These are phyloP conservation scores for Mallotus villosus DNA, from an alignment of 2,797 vertebrate genomes.

Conservation along the genomic window DNA sequence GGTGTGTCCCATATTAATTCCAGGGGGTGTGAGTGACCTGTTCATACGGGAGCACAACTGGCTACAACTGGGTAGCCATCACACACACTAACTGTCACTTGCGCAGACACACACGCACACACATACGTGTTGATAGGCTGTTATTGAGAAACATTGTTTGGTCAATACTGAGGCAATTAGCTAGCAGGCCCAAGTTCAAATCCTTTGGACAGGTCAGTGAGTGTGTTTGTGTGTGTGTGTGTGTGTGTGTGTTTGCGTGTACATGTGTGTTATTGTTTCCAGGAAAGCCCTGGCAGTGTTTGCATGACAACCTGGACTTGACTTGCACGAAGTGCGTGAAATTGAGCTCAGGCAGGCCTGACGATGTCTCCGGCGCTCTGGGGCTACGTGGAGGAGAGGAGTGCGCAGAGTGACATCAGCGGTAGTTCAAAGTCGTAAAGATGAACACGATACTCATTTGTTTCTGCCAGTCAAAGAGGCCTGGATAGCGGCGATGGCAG, in stretches of 20 bases:
- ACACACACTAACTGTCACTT: neutral
- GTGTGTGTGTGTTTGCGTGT: neutral
- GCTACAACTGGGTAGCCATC: conserved; percentile 15
- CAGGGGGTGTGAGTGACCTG: conserved; percentile 18
- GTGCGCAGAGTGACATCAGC: conserved; percentile 45
- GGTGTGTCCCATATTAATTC: conserved; percentile 31
- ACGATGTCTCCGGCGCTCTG: conserved; percentile 29
- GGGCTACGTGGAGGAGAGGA: conserved; percentile 36
- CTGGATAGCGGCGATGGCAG: conserved; percentile 28
- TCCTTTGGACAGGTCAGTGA: neutral
- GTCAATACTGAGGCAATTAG: neutral
- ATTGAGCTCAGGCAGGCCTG: conserved; percentile 47
- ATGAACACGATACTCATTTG: conserved; percentile 73
- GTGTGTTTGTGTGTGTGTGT: neutral
- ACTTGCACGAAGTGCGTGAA: conserved; percentile 59
- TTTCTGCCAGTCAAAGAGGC: conserved; percentile 67
- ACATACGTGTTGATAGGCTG: neutral
- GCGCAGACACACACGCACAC: neutral
- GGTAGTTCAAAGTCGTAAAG: conserved; percentile 45
- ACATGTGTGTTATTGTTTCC: neutral
- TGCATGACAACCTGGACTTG: conserved; percentile 45
- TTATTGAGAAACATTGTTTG: neutral
- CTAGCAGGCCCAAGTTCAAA: neutral
- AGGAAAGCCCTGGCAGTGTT: conserved; percentile 15
- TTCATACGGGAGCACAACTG: conserved; percentile 27